These are phyloP conservation scores for Montipora capricornis DNA, from an alignment of 64 coral and sea anemone species.

Conservation along the genomic window DNA sequence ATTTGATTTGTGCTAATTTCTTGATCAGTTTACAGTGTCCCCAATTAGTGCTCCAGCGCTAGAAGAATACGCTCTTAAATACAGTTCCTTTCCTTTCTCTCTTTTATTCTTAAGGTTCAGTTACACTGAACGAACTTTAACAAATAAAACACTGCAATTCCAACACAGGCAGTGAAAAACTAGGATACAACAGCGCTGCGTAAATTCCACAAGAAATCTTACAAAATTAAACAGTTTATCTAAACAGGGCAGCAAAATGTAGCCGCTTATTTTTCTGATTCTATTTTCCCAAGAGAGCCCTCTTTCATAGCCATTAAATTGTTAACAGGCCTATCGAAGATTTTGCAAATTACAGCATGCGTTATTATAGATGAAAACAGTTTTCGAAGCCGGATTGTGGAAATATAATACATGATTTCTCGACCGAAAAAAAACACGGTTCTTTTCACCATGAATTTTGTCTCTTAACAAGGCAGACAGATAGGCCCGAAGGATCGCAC, in stretches of 20 bases:
- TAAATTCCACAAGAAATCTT: neutral
- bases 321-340: neutral
- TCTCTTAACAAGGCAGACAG: neutral
- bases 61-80: too few species aligned
- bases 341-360: neutral
- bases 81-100: neutral
- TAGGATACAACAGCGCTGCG: neutral
- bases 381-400: neutral
- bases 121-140: slow-evolving; percentile 13
- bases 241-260: neutral
- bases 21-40: too few species aligned
- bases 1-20: too few species aligned
- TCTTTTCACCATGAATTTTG: neutral
- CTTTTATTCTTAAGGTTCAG: slow-evolving; percentile 37
- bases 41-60: too few species aligned
- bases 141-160: slow-evolving; percentile 25
- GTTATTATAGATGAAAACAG: neutral
- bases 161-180: slow-evolving; percentile 6
- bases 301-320: too few species aligned
- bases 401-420: neutral
- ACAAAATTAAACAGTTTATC: slow-evolving; percentile 23
- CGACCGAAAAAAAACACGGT: too few species aligned
- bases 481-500: neutral
- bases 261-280: slow-evolving; percentile 12
- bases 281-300: too few species aligned